These are phyloP conservation scores for Tyrophagus putrescentiae DNA, from an alignment of 1,140 invertebrate genomes.

Conservation along the genomic window DNA sequence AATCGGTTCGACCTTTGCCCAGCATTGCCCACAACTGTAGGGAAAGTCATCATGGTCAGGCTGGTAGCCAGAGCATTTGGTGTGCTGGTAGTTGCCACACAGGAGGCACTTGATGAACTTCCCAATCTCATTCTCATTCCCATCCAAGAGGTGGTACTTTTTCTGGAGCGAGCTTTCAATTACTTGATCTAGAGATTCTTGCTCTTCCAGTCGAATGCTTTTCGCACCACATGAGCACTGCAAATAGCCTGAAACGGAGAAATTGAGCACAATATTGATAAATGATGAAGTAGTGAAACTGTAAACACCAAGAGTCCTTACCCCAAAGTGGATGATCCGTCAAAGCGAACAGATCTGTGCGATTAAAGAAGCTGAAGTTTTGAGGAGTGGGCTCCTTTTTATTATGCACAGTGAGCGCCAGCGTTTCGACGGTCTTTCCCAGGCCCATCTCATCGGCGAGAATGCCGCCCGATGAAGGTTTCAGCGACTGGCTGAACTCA, in stretches of 20 bases:
- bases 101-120: constrained; percentile 37
- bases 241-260: constrained; percentile 15
- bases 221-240: constrained; percentile 28
- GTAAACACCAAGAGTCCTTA: background rate
- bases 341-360: background rate
- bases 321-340: background rate
- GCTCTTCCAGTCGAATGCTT: background rate
- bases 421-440: constrained; percentile 62
- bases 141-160: constrained; percentile 23
- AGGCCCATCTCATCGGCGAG: constrained; percentile 71
- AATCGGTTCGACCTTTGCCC: constrained; percentile 37
- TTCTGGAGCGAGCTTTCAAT: background rate
- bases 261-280: background rate
- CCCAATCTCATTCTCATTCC: too few species aligned
- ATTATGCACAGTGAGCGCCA: constrained; percentile 49
- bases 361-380: background rate
- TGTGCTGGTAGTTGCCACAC: constrained; percentile 46
- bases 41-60: constrained; percentile 28
- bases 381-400: constrained; percentile 29
- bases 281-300: too few species aligned
- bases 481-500: too few species aligned
- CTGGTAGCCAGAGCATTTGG: constrained; percentile 44
- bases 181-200: background rate
- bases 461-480: constrained; percentile 47
- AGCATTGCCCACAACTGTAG: constrained; percentile 50